Evolutionary conservation across 2,113 vertebrate genomes (phyloP).

Genomic region (Ameiurus melas): DNA sequence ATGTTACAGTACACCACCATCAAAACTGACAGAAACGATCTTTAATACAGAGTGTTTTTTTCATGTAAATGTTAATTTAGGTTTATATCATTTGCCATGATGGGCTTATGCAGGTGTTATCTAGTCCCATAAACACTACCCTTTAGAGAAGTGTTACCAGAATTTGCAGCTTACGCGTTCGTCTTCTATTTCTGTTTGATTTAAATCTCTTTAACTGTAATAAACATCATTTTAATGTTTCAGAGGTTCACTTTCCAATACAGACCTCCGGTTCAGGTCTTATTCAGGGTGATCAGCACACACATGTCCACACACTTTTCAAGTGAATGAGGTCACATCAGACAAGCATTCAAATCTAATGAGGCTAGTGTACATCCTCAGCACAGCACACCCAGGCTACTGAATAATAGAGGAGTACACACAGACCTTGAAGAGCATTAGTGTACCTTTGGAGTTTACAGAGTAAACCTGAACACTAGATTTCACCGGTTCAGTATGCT

Average conservation of each 20-base stretch:
- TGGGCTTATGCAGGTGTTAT: neutral
- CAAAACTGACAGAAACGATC: neutral
- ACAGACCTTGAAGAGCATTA: conserved; percentile 52
- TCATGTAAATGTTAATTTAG: neutral
- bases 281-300: neutral
- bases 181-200: neutral
- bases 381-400: conserved; percentile 35
- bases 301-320: conserved; percentile 20
- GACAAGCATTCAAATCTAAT: conserved; percentile 44
- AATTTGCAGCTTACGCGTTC: neutral
- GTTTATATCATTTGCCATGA: neutral
- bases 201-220: neutral
- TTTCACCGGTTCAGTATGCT: conserved; percentile 11
- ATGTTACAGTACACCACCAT: neutral
- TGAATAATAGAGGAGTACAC: conserved; percentile 43
- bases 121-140: neutral
- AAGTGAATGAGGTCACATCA: conserved; percentile 44
- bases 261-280: conserved; percentile 3
- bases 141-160: neutral
- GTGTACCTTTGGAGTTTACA: conserved; percentile 41
- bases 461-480: conserved; percentile 9
- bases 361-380: conserved; percentile 37
- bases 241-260: neutral
- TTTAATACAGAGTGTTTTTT: too few species aligned
- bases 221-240: neutral